Evolutionary conservation across 2,797 vertebrate species (phyloP).

Genomic region (Rhinophrynus dorsalis): DNA sequence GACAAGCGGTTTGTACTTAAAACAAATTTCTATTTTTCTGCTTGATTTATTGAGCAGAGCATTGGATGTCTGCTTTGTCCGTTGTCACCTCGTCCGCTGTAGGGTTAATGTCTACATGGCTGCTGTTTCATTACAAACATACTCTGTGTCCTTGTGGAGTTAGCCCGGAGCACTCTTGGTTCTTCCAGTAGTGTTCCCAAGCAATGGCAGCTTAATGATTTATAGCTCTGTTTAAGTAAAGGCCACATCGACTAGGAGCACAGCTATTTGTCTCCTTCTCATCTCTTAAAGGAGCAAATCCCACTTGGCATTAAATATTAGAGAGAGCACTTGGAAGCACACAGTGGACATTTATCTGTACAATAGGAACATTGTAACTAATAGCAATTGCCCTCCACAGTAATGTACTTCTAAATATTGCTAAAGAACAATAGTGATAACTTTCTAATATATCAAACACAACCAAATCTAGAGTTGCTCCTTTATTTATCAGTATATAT

Average conservation of each 20-base stretch:
- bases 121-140: constrained; percentile 50
- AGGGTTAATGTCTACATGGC: constrained; percentile 49
- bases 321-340: neutral
- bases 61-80: neutral
- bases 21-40: too few species aligned
- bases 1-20: too few species aligned
- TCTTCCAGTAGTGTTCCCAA: constrained; percentile 53
- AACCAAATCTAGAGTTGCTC: too few species aligned
- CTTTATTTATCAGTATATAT: too few species aligned
- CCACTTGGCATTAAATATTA: constrained; percentile 21
- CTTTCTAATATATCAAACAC: too few species aligned
- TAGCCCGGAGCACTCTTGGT: constrained; percentile 52
- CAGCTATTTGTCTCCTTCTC: constrained; percentile 78
- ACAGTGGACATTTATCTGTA: constrained; percentile 17
- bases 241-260: constrained; percentile 78
- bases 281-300: constrained; percentile 49
- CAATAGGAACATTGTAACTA: constrained; percentile 10
- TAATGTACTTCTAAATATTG: neutral
- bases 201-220: constrained; percentile 77
- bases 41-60: neutral
- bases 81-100: neutral
- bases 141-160: constrained; percentile 51
- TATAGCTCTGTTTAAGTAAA: constrained; percentile 87
- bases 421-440: too few species aligned
- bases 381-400: neutral